Percentiles rank a stretch among this genome's conserved stretches.
Conservation (phyloP, 2,113 vertebrate species). For the Siniperca chuatsi region DNA sequence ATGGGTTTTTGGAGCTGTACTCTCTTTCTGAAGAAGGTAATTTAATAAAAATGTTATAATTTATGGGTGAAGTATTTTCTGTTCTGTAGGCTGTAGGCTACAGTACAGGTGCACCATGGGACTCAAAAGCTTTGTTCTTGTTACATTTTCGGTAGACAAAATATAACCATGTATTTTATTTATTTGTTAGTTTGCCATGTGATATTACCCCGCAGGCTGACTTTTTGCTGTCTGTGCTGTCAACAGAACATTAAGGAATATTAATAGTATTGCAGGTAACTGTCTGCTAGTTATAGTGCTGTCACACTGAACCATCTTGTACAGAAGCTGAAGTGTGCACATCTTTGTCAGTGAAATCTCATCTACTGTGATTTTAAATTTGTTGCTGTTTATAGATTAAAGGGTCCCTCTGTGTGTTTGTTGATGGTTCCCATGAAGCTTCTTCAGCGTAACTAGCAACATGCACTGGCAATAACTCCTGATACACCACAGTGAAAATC, state of each 20-base stretch:
- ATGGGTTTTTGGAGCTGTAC: background rate
- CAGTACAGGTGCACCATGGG: background rate
- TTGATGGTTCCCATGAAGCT: conserved; percentile 49
- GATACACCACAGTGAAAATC: conserved; percentile 23
- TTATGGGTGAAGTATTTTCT: background rate
- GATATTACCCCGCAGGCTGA: conserved; percentile 20
- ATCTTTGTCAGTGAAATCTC: conserved; percentile 15
- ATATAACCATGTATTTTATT: background rate
- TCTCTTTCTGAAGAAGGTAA: background rate
- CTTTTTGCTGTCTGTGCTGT: background rate
- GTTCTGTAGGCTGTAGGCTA: background rate
- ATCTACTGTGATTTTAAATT: conserved; percentile 35
- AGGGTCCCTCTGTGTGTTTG: conserved; percentile 25
- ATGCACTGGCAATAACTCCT: conserved; percentile 44
- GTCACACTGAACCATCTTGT: conserved; percentile 13
- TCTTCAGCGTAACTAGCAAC: conserved; percentile 48
- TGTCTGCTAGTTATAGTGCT: conserved; percentile 1
- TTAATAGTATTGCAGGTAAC: background rate
- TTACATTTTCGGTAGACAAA: background rate
- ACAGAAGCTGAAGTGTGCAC: conserved; percentile 12
- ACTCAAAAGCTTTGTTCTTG: background rate
- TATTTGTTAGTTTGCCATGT: background rate
- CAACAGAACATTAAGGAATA: background rate
- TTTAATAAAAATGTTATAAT: background rate
- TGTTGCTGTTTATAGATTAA: conserved; percentile 45